phyloP scores from a whole-genome alignment of 2,888 invertebrate genomes.

The Apotomis turbidana region DNA sequence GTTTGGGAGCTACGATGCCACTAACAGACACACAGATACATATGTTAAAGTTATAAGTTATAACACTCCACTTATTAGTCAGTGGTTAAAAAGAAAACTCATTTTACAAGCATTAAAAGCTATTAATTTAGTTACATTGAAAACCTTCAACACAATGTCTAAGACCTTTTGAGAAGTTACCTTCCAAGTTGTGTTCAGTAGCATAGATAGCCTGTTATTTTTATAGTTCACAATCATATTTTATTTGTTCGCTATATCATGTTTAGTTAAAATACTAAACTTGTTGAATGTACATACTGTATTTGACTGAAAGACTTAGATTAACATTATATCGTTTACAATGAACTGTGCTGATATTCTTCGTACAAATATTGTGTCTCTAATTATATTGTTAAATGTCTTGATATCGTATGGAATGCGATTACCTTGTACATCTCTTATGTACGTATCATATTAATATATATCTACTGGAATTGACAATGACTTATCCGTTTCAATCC shows the following conservation, averaged over 20 bases:
- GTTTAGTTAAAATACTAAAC: conserved; percentile 26
- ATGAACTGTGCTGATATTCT: conserved; percentile 69
- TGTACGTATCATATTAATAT: conserved; percentile 44
- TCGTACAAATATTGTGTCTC: conserved; percentile 73
- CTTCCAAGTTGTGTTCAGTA: conserved; percentile 65
- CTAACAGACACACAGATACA: too few relatives aligned
- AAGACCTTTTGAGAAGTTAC: conserved; percentile 19
- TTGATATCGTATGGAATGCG: conserved; percentile 69
- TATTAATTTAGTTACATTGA: too few relatives aligned
- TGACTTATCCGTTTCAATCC: conserved; percentile 45
- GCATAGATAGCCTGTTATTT: conserved; percentile 43
- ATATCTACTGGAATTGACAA: conserved; percentile 32
- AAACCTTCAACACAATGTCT: too few relatives aligned
- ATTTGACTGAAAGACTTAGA: conserved; percentile 65
- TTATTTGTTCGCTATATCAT: conserved; percentile 12
- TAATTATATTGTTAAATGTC: conserved; percentile 67
- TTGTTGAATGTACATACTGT: conserved; percentile 40
- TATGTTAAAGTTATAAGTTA: too few relatives aligned
- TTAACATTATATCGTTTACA: conserved; percentile 55
- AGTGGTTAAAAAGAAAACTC: too few relatives aligned
- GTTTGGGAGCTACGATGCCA: too few relatives aligned
- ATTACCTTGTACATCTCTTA: conserved; percentile 49
- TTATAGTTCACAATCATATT: conserved; percentile 45
- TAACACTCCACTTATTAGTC: too few relatives aligned
- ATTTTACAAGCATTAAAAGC: too few relatives aligned